Base-by-base conservation (phyloP, 2,113 vertebrate species). In the Lophotis ruficrista region DNA sequence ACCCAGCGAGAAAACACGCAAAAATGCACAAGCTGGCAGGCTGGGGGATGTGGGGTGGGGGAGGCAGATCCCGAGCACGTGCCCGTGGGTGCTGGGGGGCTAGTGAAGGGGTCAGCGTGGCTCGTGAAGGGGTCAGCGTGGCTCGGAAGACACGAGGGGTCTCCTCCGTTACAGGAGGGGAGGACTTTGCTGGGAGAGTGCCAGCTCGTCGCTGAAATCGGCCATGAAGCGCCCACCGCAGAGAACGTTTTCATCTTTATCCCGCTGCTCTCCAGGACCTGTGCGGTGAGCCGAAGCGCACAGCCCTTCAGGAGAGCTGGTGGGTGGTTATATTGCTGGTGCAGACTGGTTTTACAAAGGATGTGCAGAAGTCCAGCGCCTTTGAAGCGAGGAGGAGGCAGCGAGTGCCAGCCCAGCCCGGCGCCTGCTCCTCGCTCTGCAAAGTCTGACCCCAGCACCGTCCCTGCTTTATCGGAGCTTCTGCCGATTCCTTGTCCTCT, bases 1-100 rank as follows among this genome's bases (percentile, higher is more conserved):
- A 95, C 24, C 87, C 92, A 90, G 91, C 96, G 97, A 97, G 96
- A 97, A 98, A 98, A 98, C 98, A 98, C 51, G 92, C 96, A 98
- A 97, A 98, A 98, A 98, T 95, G 95, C 94, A 87, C 61, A 53
- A 92, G 94, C 84, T 86, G 96, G 96, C 95, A 96, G 96, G 73
- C 76, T 31, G 25, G 30, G 53, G 58, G 41, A 33, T 23, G 25
- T 56, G 43, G 28, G 50, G 19, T 28, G 80, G 87, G 85, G 92
- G 79, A 69, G 23, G 78, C 35, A 3, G 45, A 41, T n/a, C 35
- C 38, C 5, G 1, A 35, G 25, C 35, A 1, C 15, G 30, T 69
- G 25, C 50, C 69, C 45, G 2, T 3, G 4, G 7, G 38, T 10
- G 19, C 61, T 3, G 9, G 20, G 53, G 43, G 65, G 87, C 31